These are phyloP conservation scores for Bubalus kerabau DNA, from an alignment of 2,113 vertebrate genomes.

Conservation along the genomic window DNA sequence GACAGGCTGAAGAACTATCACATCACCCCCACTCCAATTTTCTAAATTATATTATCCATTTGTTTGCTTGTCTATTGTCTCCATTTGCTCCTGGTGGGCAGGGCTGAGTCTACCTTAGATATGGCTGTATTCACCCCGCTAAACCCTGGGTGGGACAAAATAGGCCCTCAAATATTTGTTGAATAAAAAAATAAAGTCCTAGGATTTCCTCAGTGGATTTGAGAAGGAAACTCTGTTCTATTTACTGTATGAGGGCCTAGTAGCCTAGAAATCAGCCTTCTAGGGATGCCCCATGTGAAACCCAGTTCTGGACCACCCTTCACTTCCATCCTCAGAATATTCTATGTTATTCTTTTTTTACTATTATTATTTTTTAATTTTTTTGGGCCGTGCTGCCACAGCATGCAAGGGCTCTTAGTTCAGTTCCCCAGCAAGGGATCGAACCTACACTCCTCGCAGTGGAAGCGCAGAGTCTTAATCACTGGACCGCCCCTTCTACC, in stretches of 20 bases:
- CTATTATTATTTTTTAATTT: not conserved
- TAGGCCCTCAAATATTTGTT: not conserved
- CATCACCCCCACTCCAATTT: not conserved
- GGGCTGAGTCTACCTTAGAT: not conserved
- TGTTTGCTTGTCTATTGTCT: not conserved
- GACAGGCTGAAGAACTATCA: not conserved
- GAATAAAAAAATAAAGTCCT: not conserved
- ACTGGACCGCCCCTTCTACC: not conserved
- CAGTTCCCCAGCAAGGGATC: not conserved
- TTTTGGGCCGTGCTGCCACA: not conserved
- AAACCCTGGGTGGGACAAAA: not conserved
- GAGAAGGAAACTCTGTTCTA: not conserved
- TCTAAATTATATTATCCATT: not conserved
- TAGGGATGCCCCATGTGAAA: rapidly evolving
- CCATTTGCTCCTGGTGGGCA: not conserved
- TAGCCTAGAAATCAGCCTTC: not conserved
- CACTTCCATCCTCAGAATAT: not conserved
- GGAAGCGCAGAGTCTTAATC: not conserved
- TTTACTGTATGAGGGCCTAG: not conserved
- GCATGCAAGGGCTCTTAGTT: not conserved
- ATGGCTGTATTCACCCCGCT: rapidly evolving
- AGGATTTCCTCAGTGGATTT: not conserved
- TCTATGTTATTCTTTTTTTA: not conserved
- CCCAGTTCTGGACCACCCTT: not conserved
- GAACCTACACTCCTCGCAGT: not conserved